Evolutionary conservation across 2,113 vertebrate species (phyloP).

Genomic region (Mugil cephalus): DNA sequence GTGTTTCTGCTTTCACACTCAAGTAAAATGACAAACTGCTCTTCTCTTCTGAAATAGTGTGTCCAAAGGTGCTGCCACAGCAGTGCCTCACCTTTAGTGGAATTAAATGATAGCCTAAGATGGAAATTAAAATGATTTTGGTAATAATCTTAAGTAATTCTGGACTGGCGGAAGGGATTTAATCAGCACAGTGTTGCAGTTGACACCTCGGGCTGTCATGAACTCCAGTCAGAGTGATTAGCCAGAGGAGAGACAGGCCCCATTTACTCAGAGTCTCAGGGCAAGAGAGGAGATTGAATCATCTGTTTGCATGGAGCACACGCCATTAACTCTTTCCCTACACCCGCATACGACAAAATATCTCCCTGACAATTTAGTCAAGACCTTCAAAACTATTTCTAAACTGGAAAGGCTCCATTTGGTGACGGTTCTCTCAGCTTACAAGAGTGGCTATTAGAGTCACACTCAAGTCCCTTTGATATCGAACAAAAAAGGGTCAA

Average conservation of each 20-base stretch:
- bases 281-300: slow-evolving; percentile 29
- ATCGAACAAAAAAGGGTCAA: no score
- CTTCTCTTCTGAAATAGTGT: background rate
- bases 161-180: slow-evolving; percentile 22
- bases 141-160: slow-evolving; percentile 53
- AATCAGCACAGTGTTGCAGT: slow-evolving; percentile 38
- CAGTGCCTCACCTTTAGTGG: slow-evolving; percentile 8
- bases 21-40: background rate
- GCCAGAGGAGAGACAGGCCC: slow-evolving; percentile 8
- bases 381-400: background rate
- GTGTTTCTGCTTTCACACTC: slow-evolving; percentile 10
- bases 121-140: slow-evolving; percentile 39
- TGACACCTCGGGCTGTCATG: slow-evolving; percentile 24
- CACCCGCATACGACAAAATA: background rate
- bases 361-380: background rate
- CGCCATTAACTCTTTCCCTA: background rate
- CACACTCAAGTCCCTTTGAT: no score
- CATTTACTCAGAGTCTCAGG: slow-evolving; percentile 35
- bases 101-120: slow-evolving; percentile 13
- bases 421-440: background rate
- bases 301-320: slow-evolving; percentile 28
- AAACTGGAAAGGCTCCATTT: background rate
- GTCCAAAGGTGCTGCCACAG: background rate
- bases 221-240: slow-evolving; percentile 47
- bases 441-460: no score